Base-by-base conservation (phyloP, 1,140 invertebrate genomes). In the Drosophila murphyi region DNA sequence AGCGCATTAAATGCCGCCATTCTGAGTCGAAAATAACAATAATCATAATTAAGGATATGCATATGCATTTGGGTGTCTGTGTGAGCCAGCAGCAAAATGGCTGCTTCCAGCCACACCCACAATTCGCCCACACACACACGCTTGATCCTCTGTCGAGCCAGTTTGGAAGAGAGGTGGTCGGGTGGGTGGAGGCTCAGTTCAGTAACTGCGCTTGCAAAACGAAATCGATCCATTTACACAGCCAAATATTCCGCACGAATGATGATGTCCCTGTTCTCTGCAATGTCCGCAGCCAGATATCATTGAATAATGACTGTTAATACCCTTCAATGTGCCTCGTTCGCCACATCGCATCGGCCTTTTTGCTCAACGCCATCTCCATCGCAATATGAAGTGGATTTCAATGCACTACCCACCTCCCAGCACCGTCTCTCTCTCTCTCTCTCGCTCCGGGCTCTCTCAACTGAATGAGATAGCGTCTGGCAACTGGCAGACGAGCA, bases 221-320 rank as follows among this genome's bases (percentile, higher is more conserved):
- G 55, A 75, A 89, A 88, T 88, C 85, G 85, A 88, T 88, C 85
- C 85, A 90, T 90, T 88, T 88, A 85, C 80, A 75, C 60, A 72
- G 65, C 61, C 57, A 75, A 77, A 80, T 80, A 85, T 88, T 89
- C 63, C 77, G 71, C 85, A 81, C 85, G 86, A 89, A 88, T 85
- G 85, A 88, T 88, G 85, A 88, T 88, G 85, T 88, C 85, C 85
- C 85, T 67, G 78, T 81, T 74, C 85, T 76, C 85, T 76, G 85
- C 86, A 85, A 85, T 90, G 86, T 89, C 85, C 86, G 81, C 85
- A 89, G 78, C 80, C 78, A 90, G 90, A 91, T 91, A 91, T 91
- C 90, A 91, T 91, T 91, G 90, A 91, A 91, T 91, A 91, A 91
- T 91, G 90, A 91, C 90, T 91, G 90, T 91, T 91, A 91, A 91